phyloP scores from a whole-genome alignment of 2,113 vertebrate genomes.

The Thamnaconus septentrionalis region DNA sequence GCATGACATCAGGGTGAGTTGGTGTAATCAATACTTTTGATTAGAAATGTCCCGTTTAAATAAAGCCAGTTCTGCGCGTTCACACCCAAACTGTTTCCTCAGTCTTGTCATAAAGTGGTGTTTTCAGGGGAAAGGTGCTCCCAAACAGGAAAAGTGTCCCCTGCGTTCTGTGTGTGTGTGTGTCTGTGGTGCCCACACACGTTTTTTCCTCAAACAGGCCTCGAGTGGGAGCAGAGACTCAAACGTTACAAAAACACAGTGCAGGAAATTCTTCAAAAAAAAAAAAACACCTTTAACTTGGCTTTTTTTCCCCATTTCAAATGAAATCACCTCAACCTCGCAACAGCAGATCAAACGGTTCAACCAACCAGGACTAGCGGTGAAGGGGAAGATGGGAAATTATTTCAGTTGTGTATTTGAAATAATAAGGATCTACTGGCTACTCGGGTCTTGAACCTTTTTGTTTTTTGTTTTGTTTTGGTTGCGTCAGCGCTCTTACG shows the following conservation, averaged over 20 bases:
- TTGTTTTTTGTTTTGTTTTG: conserved; percentile 35
- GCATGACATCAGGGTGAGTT: neutral
- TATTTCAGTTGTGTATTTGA: too few relatives aligned
- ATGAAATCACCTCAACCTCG: conserved; percentile 11
- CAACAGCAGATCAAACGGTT: neutral
- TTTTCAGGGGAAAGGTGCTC: too few relatives aligned
- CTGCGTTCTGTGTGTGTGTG: too few relatives aligned
- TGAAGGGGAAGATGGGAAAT: too few relatives aligned
- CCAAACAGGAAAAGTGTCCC: too few relatives aligned
- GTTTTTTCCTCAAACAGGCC: neutral
- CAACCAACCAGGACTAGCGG: too few relatives aligned
- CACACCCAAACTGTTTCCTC: conserved; percentile 33
- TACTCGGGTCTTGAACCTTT: too few relatives aligned
- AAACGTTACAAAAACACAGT: conserved; percentile 28
- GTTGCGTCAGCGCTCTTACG: conserved; percentile 35
- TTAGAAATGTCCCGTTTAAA: conserved; percentile 26
- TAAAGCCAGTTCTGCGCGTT: conserved; percentile 35
- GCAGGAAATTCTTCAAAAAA: conserved; percentile 33
- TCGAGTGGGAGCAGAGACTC: neutral
- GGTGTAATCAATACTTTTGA: neutral
- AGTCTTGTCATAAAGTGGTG: neutral
- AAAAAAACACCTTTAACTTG: conserved; percentile 10
- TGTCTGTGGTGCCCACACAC: too few relatives aligned
- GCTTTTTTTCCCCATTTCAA: neutral
- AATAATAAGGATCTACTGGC: too few relatives aligned